Base-by-base conservation (phyloP, 2,113 vertebrate species). In the Colaptes auratus region DNA sequence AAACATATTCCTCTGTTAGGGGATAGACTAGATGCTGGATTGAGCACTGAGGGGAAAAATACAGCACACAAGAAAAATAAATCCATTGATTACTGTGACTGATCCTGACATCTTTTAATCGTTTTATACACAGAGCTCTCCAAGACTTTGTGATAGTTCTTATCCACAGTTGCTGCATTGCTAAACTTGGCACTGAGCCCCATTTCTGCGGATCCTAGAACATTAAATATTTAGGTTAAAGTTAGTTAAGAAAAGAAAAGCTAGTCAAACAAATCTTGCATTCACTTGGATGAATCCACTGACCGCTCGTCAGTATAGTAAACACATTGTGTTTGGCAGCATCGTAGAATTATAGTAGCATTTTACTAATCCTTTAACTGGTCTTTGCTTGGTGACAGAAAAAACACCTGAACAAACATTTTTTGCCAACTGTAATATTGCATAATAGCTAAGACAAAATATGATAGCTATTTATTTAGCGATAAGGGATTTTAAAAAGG, bases 181-280 rank as follows among this genome's bases (percentile, higher is more conserved):
- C 71, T 66, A 82, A 52, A 91, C 52, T 36, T 97, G 93, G 89
- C 93, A 20, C 36, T 64, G 35, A 89, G 89, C 67, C 67, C 31
- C 73, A 66, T 86, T 85, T 53, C 83, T 95, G 84, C 71, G 88
- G 81, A 96, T 82, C 80, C 76, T 91, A 90, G 42, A 86, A 89
- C 67, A 84, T 94, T 95, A 96, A 97, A 97, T 96, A 97, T 97
- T 97, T 97, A 97, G 63, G 66, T 88, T 93, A 92, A 86, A 82
- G 35, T 28, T 60, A 95, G 31, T 89, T 93, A 91, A 86, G 61
- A 56, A 94, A 95, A 88, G 73, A 75, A 89, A 95, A 94, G 30
- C 65, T 93, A 96, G 90, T 96, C 93, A 96, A 96, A 96, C 86
- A 96, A 87, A 92, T 95, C 74, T 88, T 83, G 11, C 61, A 65